Percentiles rank a stretch among this genome's conserved stretches.
phyloP scores from a whole-genome alignment of 2,797 vertebrate genomes.

The Buceros bicornis region DNA sequence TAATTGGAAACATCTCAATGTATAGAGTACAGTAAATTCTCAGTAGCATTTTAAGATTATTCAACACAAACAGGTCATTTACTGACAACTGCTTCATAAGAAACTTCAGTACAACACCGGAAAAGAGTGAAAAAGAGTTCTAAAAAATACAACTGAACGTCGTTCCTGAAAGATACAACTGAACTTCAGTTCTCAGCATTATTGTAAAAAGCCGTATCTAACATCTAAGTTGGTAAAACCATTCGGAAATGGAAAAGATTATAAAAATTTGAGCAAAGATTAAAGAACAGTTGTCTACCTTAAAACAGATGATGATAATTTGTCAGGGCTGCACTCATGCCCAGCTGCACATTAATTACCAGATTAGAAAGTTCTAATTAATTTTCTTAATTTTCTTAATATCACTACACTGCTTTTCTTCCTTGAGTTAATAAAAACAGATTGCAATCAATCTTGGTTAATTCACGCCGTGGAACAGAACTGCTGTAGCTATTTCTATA shows the following conservation, averaged over 20 bases:
- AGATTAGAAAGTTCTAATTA: constrained; percentile 78
- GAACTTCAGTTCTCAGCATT: background rate
- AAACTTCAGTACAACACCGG: constrained; percentile 39
- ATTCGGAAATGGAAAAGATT: constrained; percentile 16
- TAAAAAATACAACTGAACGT: constrained; percentile 37
- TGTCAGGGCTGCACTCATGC: constrained; percentile 63
- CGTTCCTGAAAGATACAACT: constrained; percentile 5
- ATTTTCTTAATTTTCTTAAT: constrained; percentile 78
- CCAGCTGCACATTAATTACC: constrained; percentile 78
- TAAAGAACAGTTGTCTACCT: constrained; percentile 35
- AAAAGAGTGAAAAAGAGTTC: constrained; percentile 18
- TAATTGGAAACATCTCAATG: constrained; percentile 81
- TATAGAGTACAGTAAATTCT: constrained; percentile 80
- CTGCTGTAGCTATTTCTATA: constrained; percentile 38
- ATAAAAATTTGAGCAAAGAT: constrained; percentile 44
- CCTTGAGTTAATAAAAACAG: constrained; percentile 72
- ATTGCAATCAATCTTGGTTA: constrained; percentile 71
- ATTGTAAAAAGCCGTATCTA: constrained; percentile 6
- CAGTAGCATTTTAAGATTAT: constrained; percentile 69
- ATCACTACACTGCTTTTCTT: constrained; percentile 64
- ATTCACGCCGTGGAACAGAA: constrained; percentile 56
- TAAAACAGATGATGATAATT: constrained; percentile 62
- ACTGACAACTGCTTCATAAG: constrained; percentile 70
- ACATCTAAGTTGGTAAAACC: background rate
- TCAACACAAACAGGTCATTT: constrained; percentile 79